Evolutionary conservation across 2,797 vertebrate species (phyloP).

Genomic region (Hypotaenidia okinawae): DNA sequence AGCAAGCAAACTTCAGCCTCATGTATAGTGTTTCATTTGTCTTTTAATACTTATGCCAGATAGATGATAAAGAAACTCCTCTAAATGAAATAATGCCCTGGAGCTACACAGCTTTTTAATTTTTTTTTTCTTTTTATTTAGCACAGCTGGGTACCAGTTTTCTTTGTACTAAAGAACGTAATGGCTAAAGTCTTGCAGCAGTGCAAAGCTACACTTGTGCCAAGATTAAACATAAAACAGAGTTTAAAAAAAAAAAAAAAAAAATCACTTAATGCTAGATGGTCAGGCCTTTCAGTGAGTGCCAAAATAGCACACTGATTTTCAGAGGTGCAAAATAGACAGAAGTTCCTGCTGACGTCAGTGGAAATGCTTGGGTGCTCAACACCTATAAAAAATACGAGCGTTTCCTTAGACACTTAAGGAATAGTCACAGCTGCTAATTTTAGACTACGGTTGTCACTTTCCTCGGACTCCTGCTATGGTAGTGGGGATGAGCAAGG

Average conservation of each 20-base stretch:
- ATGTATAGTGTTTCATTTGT: neutral
- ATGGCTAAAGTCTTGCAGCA: neutral
- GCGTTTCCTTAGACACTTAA: conserved; percentile 50
- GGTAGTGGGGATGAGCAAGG: neutral
- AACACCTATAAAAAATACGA: conserved; percentile 54
- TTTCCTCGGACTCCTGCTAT: conserved; percentile 24
- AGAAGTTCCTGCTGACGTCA: conserved; percentile 57
- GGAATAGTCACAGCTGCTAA: conserved; percentile 45
- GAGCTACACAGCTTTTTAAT: neutral
- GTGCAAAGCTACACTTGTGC: neutral
- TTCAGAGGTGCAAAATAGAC: conserved; percentile 46
- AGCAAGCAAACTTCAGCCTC: neutral
- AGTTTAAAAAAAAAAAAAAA: conserved; percentile 2
- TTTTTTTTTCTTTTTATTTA: neutral
- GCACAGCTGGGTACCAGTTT: neutral
- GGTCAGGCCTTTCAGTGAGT: neutral
- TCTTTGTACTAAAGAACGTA: neutral
- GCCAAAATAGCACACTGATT: conserved; percentile 35
- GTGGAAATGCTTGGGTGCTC: conserved; percentile 60
- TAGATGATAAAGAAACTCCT: neutral
- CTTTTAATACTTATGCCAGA: neutral
- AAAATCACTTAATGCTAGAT: neutral
- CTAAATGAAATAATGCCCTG: neutral
- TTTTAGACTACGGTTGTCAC: conserved; percentile 30
- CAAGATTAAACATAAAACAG: conserved; percentile 3